phyloP scores from a whole-genome alignment of 2,797 vertebrate genomes.

The Urocyon cinereoargenteus region DNA sequence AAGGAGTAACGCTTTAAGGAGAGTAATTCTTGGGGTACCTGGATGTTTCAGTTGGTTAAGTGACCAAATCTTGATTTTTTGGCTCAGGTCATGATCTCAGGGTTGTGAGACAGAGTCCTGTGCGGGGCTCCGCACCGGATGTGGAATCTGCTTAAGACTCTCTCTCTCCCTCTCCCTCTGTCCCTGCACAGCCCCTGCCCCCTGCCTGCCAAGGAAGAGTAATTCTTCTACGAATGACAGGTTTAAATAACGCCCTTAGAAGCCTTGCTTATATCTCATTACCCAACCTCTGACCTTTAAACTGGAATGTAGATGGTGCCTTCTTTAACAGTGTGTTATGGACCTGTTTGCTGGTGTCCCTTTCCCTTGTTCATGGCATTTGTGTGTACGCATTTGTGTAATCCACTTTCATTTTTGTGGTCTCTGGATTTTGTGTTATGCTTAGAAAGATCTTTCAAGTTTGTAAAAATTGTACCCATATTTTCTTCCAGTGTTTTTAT shows the following conservation, averaged over 20 bases:
- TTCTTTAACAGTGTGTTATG: background rate
- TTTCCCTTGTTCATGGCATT: background rate
- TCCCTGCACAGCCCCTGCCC: background rate
- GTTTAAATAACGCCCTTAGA: background rate
- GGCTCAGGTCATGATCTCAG: background rate
- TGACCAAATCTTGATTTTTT: background rate
- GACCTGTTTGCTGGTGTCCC: background rate
- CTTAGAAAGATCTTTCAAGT: conserved; percentile 23
- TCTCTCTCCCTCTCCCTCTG: background rate
- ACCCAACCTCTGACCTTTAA: background rate
- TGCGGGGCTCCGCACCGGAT: background rate
- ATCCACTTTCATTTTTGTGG: conserved; percentile 8
- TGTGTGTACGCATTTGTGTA: background rate
- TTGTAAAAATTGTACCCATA: conserved; percentile 16
- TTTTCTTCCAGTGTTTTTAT: conserved; percentile 34
- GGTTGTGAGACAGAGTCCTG: background rate
- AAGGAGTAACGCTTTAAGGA: background rate
- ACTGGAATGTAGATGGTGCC: background rate
- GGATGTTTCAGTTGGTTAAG: background rate
- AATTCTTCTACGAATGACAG: background rate
- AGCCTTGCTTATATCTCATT: background rate
- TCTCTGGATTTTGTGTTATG: conserved; percentile 46
- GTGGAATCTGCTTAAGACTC: background rate
- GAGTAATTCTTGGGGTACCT: background rate
- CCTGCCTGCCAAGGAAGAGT: background rate